Evolutionary conservation across 2,797 vertebrate genomes (phyloP).

Genomic region (Bucorvus abyssinicus): DNA sequence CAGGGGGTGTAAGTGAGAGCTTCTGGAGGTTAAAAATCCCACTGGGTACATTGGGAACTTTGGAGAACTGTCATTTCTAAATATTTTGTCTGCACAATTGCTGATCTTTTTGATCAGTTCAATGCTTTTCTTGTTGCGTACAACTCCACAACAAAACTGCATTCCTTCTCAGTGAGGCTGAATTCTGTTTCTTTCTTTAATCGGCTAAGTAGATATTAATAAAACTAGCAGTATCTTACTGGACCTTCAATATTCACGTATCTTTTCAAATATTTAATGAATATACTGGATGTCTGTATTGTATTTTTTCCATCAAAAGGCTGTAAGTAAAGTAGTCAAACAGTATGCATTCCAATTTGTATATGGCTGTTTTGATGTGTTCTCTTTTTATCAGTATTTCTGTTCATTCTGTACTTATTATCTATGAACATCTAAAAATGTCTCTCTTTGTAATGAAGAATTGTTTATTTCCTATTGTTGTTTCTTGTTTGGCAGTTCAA

Average conservation of each 20-base stretch:
- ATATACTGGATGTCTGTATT: not conserved
- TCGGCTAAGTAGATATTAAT: not conserved
- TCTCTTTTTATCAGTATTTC: not conserved
- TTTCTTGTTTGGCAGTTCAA: constrained; percentile 40
- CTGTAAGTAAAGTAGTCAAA: not conserved
- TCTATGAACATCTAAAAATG: not conserved
- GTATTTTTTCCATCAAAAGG: not conserved
- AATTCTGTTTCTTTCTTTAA: not conserved
- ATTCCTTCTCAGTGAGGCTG: not conserved
- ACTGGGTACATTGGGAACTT: not conserved
- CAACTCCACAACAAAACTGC: not conserved
- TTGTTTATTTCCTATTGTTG: constrained; percentile 44
- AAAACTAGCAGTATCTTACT: not conserved
- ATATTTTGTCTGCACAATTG: not conserved
- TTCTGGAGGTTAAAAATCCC: not conserved
- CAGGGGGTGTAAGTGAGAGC: rapidly evolving
- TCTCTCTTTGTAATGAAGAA: not conserved
- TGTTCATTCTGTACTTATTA: not conserved
- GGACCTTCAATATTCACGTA: not conserved
- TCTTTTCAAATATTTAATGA: not conserved
- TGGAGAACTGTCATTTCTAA: not conserved
- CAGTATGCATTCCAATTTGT: not conserved
- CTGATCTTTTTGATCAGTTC: not conserved
- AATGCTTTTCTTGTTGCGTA: not conserved
- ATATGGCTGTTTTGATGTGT: not conserved